A percentile compares a stretch with the other conserved stretches of the same genome.
phyloP scores from a whole-genome alignment of 2,113 vertebrate genomes.

The Chrysemys picta region DNA sequence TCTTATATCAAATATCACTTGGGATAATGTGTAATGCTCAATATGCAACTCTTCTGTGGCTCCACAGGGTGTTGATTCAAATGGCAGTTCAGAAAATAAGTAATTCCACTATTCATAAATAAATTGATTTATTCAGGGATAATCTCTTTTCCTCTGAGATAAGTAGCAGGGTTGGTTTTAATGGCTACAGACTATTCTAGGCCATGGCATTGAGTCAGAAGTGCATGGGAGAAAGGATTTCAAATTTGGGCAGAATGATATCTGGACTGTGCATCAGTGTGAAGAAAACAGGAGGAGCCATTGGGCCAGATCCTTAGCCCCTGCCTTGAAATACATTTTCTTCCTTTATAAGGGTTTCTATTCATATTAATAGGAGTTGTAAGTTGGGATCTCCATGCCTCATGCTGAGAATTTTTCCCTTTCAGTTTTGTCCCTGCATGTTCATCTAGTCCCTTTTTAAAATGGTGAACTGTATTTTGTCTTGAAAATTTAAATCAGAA shows the following conservation, averaged over 20 bases:
- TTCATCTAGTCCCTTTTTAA: not conserved
- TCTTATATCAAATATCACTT: not conserved
- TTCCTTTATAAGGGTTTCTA: not conserved
- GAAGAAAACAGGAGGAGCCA: not conserved
- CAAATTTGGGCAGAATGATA: not conserved
- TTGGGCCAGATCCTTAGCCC: not conserved
- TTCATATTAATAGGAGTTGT: not conserved
- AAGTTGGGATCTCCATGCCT: not conserved
- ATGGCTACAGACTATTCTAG: accelerated
- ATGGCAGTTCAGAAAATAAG: not conserved
- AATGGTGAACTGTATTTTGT: not conserved
- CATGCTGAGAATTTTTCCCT: not conserved
- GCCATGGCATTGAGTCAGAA: not conserved
- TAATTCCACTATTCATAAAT: accelerated
- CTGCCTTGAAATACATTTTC: not conserved
- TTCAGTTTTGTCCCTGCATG: not conserved
- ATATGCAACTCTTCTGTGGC: not conserved
- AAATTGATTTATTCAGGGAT: accelerated
- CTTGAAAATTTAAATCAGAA: not conserved
- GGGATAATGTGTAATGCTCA: not conserved
- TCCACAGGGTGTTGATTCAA: accelerated
- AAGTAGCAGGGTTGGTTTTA: accelerated
- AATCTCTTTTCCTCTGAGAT: accelerated
- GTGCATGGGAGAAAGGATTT: not conserved
- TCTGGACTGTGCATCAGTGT: accelerated